Conservation (phyloP, 2,888 invertebrate genomes). For the Drosophila melanocephala region DNA sequence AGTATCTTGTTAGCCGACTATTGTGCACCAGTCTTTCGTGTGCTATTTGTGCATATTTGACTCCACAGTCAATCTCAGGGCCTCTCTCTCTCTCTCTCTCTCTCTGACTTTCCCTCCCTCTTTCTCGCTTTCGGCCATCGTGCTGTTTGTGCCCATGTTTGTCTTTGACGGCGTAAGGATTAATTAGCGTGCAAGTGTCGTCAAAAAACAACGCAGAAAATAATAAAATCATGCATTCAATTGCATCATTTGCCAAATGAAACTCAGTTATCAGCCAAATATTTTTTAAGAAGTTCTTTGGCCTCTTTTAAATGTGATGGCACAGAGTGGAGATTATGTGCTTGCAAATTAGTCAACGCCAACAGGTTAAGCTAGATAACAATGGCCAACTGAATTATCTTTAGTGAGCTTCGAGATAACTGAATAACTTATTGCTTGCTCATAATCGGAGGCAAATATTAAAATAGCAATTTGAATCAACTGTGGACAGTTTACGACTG, state of each 20-base stretch:
- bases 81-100: conserved; percentile 2
- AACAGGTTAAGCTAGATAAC: conserved; percentile 43
- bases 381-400: conserved; percentile 10
- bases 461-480: conserved; percentile 5
- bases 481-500: not conserved
- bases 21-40: not conserved
- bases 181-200: conserved; percentile 83
- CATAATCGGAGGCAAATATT: not conserved
- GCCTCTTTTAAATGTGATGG: conserved; percentile 33
- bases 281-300: conserved; percentile 49
- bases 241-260: conserved; percentile 78
- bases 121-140: conserved; percentile 14
- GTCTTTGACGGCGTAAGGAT: conserved; percentile 77
- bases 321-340: conserved; percentile 35
- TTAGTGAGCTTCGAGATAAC: conserved; percentile 7
- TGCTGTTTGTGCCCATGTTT: conserved; percentile 60
- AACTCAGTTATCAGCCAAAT: conserved; percentile 63
- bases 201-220: conserved; percentile 41
- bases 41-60: conserved; percentile 68
- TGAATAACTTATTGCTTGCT: conserved; percentile 11
- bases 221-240: conserved; percentile 75
- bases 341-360: conserved; percentile 34
- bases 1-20: conserved; percentile 26
- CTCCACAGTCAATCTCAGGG: conserved; percentile 43
- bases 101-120: not conserved